Percentiles rank a stretch among this genome's conserved stretches.
These are phyloP conservation scores for Glyphotaelius pellucidus DNA, from an alignment of 2,888 invertebrate species.

Conservation along the genomic window DNA sequence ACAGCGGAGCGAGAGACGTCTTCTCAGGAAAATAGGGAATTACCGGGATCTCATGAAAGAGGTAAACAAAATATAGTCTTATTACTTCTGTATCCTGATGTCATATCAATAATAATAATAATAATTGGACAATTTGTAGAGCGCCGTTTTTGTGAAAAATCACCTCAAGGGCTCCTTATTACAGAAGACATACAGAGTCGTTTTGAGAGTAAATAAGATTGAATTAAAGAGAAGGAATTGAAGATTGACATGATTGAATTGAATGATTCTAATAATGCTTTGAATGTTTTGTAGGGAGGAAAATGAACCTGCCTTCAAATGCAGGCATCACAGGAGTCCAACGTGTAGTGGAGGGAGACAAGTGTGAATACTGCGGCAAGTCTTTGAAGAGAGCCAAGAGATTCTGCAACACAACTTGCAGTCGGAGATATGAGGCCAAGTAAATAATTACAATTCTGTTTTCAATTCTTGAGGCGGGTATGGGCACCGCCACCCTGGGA, in stretches of 20 bases:
- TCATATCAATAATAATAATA: too few species aligned
- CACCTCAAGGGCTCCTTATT: too few species aligned
- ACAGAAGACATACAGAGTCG: too few species aligned
- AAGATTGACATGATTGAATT: too few species aligned
- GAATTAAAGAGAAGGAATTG: too few species aligned
- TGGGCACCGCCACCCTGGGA: too few species aligned
- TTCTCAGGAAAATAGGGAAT: constrained; percentile 72
- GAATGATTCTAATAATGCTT: background rate
- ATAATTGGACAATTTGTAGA: too few species aligned
- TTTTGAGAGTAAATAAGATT: too few species aligned
- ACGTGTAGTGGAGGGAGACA: constrained; percentile 75
- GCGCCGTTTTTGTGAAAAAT: too few species aligned
- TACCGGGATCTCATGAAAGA: constrained; percentile 29
- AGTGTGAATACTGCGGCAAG: constrained; percentile 87
- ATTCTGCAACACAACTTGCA: constrained; percentile 78
- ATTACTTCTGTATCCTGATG: too few species aligned
- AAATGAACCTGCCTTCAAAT: constrained; percentile 68
- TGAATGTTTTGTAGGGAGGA: constrained; percentile 21
- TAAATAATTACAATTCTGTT: background rate
- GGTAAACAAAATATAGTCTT: background rate
- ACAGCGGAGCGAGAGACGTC: constrained; percentile 73
- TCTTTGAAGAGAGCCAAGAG: constrained; percentile 85
- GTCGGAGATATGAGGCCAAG: constrained; percentile 47
- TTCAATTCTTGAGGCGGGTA: too few species aligned
- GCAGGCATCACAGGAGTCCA: constrained; percentile 65